Base-by-base conservation (phyloP, 2,113 vertebrate genomes). In the Clarias magur region DNA sequence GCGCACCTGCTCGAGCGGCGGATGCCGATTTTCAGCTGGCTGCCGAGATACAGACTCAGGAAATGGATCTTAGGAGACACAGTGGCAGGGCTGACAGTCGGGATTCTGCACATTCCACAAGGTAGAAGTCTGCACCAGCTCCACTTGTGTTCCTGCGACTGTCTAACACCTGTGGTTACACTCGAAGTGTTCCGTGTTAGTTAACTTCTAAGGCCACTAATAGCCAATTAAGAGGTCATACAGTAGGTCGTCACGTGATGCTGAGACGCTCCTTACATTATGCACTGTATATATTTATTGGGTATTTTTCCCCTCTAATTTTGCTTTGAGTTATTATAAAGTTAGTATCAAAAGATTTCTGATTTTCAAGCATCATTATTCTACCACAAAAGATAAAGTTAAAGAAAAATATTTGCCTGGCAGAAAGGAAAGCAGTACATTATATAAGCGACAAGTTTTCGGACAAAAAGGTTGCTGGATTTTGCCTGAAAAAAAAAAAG, bases 51-150 rank as follows among this genome's bases (percentile, higher is more conserved):
- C 94, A 95, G 93, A 82, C 92, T 96, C 48, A 94, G 92, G 92
- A 94, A 96, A 91, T 98, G 97, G 96, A 94, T 98, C 53, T 92
- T 97, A 12, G 97, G 97, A 88, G 97, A 98, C 25, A 93, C 94
- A 0, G 88, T 97, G 68, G 96, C 96, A 0, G 97, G 97, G 67
- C 90, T 98, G 87, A 98, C 97, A 0, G 97, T 97, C 60, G 97
- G 97, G 17, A 93, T 98, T 65, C 95, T 98, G 42, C 97, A 98
- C 89, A 97, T 98, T 84, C 97, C 97, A 0, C 97, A 98, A 94
- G 97, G 97, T 97, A 90, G 92, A 48, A 13, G 1, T 25, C 13
- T 25, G 4, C 21, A 53, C 1, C 38, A 15, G 23, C 38, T 25
- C 10, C 11, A 9, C 34, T 21, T 73, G 19, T 73, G 8, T 42